Evolutionary conservation across 2,113 vertebrate genomes (phyloP).

Genomic region (Harpagus bidentatus): DNA sequence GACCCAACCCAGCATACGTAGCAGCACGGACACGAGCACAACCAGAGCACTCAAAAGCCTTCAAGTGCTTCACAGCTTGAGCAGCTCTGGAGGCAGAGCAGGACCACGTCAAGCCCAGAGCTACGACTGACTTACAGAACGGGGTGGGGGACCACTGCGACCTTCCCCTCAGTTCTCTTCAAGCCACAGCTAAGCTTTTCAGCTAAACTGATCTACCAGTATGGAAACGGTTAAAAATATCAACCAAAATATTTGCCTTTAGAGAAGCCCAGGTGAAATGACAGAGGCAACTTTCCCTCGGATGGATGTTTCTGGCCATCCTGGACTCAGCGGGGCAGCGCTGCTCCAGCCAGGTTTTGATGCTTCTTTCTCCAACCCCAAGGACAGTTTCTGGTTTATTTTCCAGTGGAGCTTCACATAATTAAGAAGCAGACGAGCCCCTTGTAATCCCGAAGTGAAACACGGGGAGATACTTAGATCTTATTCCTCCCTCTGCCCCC

Average conservation of each 20-base stretch:
- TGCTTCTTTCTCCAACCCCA: neutral
- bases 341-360: neutral
- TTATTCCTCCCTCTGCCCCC: neutral
- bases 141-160: neutral
- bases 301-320: neutral
- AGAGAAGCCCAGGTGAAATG: neutral
- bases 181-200: neutral
- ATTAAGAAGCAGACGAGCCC: neutral
- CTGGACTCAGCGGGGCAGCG: neutral
- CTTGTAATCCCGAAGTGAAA: neutral
- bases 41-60: neutral
- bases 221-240: neutral
- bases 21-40: neutral
- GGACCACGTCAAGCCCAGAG: neutral
- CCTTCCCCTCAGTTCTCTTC: neutral
- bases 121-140: accelerated
- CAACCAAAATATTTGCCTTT: neutral
- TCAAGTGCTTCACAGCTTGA: accelerated
- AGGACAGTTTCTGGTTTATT: neutral
- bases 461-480: neutral
- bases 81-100: neutral
- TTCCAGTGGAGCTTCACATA: neutral
- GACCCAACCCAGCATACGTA: accelerated
- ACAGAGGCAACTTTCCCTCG: neutral
- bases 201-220: neutral